Percentiles rank a stretch among this genome's conserved stretches.
Evolutionary conservation across 2,113 vertebrate species (phyloP).

Genomic region (Argyrosomus japonicus): DNA sequence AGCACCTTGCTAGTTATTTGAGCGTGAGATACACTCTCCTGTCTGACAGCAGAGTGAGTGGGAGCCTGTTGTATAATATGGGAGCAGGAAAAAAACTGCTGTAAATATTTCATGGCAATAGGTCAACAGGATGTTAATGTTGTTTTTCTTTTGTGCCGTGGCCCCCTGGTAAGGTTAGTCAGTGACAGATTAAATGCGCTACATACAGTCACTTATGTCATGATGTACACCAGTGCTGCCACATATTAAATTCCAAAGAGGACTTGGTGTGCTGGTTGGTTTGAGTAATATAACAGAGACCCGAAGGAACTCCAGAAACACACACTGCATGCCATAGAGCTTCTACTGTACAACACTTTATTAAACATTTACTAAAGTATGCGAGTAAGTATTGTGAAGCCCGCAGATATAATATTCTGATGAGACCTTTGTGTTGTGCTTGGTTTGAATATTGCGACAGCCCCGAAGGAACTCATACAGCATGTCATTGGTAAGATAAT

Average conservation of each 20-base stretch:
- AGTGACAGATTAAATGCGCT: conserved; percentile 48
- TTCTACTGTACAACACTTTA: conserved; percentile 29
- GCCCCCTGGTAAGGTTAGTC: conserved; percentile 42
- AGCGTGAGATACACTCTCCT: conserved; percentile 32
- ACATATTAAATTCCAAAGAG: conserved; percentile 43
- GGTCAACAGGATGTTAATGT: conserved; percentile 75
- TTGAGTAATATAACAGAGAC: conserved; percentile 29
- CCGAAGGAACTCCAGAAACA: conserved; percentile 15
- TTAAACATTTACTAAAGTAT: conserved; percentile 57
- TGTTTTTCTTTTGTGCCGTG: conserved; percentile 60
- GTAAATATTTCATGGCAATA: conserved; percentile 75
- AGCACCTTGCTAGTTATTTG: conserved; percentile 56
- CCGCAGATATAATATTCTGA: conserved; percentile 43
- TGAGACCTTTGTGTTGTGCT: conserved; percentile 47
- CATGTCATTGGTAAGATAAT: conserved; percentile 29
- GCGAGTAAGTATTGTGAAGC: conserved; percentile 47
- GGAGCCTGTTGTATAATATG: conserved; percentile 27
- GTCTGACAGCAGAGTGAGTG: conserved; percentile 50
- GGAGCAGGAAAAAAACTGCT: conserved; percentile 27
- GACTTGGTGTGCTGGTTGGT: conserved; percentile 12
- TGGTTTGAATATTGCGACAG: conserved; percentile 37
- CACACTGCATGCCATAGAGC: conserved; percentile 5
- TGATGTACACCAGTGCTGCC: conserved; percentile 29
- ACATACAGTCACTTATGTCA: conserved; percentile 32
- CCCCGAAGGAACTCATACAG: conserved; percentile 36